These are phyloP conservation scores for Drosophila sordidapex DNA, from an alignment of 2,888 invertebrate species.

Conservation along the genomic window DNA sequence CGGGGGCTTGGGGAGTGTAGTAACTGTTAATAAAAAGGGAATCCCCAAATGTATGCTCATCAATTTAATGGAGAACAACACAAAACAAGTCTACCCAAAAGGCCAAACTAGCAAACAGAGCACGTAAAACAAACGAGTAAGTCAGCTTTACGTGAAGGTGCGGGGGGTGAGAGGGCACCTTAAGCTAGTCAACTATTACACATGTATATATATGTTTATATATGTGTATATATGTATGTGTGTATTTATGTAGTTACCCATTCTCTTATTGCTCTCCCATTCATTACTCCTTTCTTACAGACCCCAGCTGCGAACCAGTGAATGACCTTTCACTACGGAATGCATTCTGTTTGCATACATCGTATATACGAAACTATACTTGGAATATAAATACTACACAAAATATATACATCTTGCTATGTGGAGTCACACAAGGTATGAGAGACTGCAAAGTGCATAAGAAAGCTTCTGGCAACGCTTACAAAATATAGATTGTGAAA, in stretches of 20 bases:
- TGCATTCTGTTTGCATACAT: neutral
- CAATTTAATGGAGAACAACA: slow-evolving; percentile 60
- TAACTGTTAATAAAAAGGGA: slow-evolving; percentile 53
- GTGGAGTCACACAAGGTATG: neutral
- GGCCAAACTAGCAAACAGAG: slow-evolving; percentile 46
- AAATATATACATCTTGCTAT: neutral
- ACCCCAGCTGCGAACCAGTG: neutral
- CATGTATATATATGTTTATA: slow-evolving; percentile 4
- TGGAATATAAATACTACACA: too few relatives aligned
- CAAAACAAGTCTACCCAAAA: slow-evolving; percentile 41
- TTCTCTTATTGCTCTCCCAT: slow-evolving; percentile 8
- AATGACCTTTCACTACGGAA: neutral
- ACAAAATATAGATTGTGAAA: neutral
- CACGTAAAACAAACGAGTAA: slow-evolving; percentile 48
- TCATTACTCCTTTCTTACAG: slow-evolving; percentile 49
- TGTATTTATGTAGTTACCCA: slow-evolving; percentile 25
- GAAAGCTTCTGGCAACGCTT: too few relatives aligned
- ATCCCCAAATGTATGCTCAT: slow-evolving; percentile 72
- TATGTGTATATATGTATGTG: slow-evolving; percentile 1
- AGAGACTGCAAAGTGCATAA: neutral
- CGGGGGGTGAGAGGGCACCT: neutral
- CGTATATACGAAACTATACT: too few relatives aligned
- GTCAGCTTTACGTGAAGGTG: neutral
- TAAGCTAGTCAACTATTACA: neutral
- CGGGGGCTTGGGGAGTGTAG: neutral